phyloP scores from a whole-genome alignment of 2,797 vertebrate species.

The Florisuga fusca region DNA sequence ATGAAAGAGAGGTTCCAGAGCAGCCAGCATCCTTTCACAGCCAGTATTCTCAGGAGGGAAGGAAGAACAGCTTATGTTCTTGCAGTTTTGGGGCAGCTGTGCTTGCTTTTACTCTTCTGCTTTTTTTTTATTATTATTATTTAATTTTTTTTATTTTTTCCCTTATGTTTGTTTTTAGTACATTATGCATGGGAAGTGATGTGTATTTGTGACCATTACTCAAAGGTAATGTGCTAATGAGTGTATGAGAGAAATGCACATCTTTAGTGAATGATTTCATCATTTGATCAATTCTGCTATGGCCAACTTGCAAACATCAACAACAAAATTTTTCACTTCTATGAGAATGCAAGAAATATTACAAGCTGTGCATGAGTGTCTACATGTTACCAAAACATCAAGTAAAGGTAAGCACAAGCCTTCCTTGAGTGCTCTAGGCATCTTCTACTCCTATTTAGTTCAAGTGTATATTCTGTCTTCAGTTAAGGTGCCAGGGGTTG shows the following conservation, averaged over 20 bases:
- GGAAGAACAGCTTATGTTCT: background rate
- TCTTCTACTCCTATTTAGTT: background rate
- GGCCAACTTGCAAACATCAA: background rate
- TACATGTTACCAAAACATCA: background rate
- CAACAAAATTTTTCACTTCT: background rate
- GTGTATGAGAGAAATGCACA: background rate
- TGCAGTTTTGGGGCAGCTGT: fast-evolving
- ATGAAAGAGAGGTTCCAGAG: background rate
- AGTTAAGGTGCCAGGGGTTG: background rate
- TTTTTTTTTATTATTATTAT: too few species aligned
- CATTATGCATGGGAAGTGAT: background rate
- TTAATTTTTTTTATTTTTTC: too few species aligned
- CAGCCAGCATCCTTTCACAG: background rate
- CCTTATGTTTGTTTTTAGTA: background rate
- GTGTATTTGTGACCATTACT: background rate
- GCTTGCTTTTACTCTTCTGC: too few species aligned
- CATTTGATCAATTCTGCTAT: background rate
- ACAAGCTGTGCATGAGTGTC: background rate
- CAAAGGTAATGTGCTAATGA: background rate
- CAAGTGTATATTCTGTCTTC: background rate
- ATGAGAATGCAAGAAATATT: background rate
- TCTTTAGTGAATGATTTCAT: background rate
- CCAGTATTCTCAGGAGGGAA: background rate
- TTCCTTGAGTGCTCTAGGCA: background rate
- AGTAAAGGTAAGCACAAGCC: background rate